Conservation (phyloP, 64 coral and sea anemone species). For the Montipora efflorescens region DNA sequence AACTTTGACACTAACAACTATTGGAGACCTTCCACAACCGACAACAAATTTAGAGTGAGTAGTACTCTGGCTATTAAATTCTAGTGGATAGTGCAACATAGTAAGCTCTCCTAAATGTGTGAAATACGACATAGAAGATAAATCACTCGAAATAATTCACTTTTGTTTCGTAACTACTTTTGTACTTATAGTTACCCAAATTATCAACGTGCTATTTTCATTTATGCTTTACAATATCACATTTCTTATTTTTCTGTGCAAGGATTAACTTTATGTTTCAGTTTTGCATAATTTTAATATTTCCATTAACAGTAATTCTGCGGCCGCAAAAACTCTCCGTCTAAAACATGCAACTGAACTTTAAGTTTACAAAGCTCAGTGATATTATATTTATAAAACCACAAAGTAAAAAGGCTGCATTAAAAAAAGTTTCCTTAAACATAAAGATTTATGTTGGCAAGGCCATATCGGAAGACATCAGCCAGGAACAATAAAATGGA, state of each 20-base stretch:
- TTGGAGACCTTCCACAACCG: slow-evolving; percentile 89
- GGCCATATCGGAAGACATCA: too few species aligned
- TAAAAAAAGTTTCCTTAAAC: too few species aligned
- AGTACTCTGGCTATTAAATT: background rate
- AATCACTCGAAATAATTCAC: background rate
- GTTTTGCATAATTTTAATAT: slow-evolving; percentile 39
- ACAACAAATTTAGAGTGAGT: slow-evolving; percentile 90
- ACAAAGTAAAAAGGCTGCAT: too few species aligned
- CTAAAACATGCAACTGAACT: background rate
- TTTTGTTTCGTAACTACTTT: background rate
- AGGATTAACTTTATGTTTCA: background rate
- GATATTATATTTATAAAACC: too few species aligned
- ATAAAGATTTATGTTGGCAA: too few species aligned
- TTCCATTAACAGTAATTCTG: background rate
- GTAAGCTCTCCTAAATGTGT: background rate
- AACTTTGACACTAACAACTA: slow-evolving; percentile 87
- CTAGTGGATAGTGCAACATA: background rate
- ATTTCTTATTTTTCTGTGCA: background rate
- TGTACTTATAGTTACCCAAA: background rate
- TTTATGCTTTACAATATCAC: background rate
- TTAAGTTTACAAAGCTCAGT: too few species aligned
- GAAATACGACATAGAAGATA: background rate
- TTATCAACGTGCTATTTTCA: background rate
- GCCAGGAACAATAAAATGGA: too few species aligned
- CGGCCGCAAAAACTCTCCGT: background rate